These are phyloP conservation scores for Thecocarcelia acutangulata DNA, from an alignment of 2,888 invertebrate genomes.

Conservation along the genomic window DNA sequence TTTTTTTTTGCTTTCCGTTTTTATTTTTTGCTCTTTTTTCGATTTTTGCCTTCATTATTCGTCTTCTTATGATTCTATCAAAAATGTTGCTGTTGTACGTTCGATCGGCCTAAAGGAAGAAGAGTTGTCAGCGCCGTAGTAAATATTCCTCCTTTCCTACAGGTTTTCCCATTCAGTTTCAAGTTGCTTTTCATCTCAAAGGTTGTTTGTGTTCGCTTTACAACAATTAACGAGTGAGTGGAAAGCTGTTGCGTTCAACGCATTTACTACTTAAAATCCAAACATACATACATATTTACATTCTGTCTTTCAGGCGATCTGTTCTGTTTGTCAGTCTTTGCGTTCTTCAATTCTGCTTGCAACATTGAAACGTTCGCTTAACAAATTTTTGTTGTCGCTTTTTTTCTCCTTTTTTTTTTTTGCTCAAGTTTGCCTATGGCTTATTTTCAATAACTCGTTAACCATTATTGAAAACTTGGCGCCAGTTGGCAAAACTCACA, in stretches of 20 bases:
- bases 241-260: conserved; percentile 70
- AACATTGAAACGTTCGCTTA: conserved; percentile 48
- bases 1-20: too few relatives aligned
- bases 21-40: conserved; percentile 29
- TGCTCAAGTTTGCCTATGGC: conserved; percentile 67
- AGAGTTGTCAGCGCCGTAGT: conserved; percentile 50
- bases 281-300: conserved; percentile 54
- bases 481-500: conserved; percentile 79
- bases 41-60: conserved; percentile 47
- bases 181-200: conserved; percentile 24
- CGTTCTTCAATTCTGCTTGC: conserved; percentile 12
- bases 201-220: conserved; percentile 25
- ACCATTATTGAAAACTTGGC: conserved; percentile 81
- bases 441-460: conserved; percentile 79
- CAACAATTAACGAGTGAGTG: conserved; percentile 64
- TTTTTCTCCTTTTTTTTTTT: conserved; percentile 2
- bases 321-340: conserved; percentile 14
- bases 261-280: conserved; percentile 59
- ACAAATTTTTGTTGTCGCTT: conserved; percentile 49
- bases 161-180: conserved; percentile 42
- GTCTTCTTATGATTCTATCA: conserved; percentile 63
- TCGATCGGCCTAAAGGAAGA: conserved; percentile 54
- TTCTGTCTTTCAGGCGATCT: conserved; percentile 44
- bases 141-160: conserved; percentile 40
- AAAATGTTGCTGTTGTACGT: conserved; percentile 56